Base-by-base conservation (phyloP, 2,888 invertebrate species). In the Lysandra coridon region DNA sequence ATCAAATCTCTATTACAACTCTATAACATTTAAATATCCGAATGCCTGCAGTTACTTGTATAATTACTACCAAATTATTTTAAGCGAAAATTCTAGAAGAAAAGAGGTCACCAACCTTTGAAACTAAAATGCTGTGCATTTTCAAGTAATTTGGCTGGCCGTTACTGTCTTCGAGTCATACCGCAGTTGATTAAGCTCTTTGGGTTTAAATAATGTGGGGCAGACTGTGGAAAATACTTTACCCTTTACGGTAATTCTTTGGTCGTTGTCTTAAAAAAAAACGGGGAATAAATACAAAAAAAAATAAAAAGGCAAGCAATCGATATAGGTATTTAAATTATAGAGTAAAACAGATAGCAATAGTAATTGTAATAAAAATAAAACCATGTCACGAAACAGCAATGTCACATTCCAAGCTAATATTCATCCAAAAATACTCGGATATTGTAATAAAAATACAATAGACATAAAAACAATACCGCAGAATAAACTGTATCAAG, bases 121-220 rank as follows among this genome's bases (percentile, higher is more conserved):
- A 37, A 69, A 69, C 69, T 37, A 17, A 69, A 69, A 69, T 37
- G 14, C 33, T 33, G 17, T 69, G 69, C 69, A 69, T 69, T 69
- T 69, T 69, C 69, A 37, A 33, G 69, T 69, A 69, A 69, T 69
- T 69, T 37, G 33, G 33, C 12, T 5, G 37, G 33, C 17, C 33
- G 69, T 69, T 14, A 69, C 14, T 69, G 69, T 69, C 69, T 69
- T 37, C 69, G 33, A 69, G 69, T 33, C 33, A 69, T 69, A 69
- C 69, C 69, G 33, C 69, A 69, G 69, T 69, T 69, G 69, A 69
- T 69, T 69, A 69, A 69, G 64, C 69, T 14, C 33, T 69, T 69
- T 69, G 33, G 69, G 69, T 17, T 33, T 14, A 37, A 64, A 30
- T 30, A 12, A 69, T 33, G 69, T 69, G 12, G 69, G 14, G 33